Conservation (phyloP, 2,113 vertebrate species). For the Bettongia penicillata region DNA sequence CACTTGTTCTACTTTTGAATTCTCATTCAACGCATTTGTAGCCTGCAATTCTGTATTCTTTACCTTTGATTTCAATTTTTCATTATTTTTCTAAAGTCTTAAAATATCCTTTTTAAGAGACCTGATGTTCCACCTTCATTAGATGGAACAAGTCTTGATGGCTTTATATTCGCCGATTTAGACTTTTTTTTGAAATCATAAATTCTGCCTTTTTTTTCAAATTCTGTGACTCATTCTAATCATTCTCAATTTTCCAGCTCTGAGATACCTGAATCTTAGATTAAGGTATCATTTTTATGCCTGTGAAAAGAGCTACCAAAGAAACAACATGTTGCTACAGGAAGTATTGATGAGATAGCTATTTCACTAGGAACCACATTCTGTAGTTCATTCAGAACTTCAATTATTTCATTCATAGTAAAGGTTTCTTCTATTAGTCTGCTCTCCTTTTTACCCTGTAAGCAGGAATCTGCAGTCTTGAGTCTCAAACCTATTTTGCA, state of each 20-base stretch:
- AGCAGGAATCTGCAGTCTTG: too few relatives aligned
- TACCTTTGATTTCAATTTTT: conserved; percentile 91
- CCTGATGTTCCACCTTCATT: conserved; percentile 93
- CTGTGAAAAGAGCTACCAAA: conserved; percentile 94
- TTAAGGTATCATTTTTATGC: conserved; percentile 97
- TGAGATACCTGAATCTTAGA: conserved; percentile 93
- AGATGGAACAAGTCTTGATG: conserved; percentile 91
- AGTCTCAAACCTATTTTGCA: conserved; percentile 80
- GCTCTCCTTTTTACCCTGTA: too few relatives aligned
- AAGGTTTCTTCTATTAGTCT: conserved; percentile 82
- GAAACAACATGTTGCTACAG: conserved; percentile 94
- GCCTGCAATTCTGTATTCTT: conserved; percentile 92
- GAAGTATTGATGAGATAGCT: conserved; percentile 95
- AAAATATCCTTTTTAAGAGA: conserved; percentile 96
- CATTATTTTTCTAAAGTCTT: conserved; percentile 95
- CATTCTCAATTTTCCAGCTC: conserved; percentile 90
- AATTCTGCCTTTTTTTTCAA: too few relatives aligned
- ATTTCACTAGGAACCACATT: conserved; percentile 94
- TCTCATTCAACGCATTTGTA: conserved; percentile 91
- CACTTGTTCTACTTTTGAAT: conserved; percentile 87
- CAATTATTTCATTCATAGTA: conserved; percentile 93
- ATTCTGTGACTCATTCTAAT: too few relatives aligned
- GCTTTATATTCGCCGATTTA: conserved; percentile 88
- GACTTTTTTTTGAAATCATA: conserved; percentile 58
- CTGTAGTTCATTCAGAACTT: conserved; percentile 92